These are phyloP conservation scores for Echinops telfairi DNA, from an alignment of 2,113 vertebrate genomes.

Conservation along the genomic window DNA sequence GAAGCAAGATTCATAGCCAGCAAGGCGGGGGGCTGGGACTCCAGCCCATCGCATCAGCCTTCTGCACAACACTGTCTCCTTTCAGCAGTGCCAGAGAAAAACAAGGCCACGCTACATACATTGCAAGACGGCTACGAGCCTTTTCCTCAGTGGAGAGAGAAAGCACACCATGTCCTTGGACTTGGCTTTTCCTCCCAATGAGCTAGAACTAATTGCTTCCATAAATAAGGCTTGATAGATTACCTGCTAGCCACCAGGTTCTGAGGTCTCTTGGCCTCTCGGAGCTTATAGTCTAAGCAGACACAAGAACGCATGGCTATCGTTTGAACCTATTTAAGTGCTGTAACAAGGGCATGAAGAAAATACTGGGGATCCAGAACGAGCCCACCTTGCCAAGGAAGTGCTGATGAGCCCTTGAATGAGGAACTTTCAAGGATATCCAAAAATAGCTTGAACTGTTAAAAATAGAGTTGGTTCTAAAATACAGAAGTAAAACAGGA, in stretches of 20 bases:
- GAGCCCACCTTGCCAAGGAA: background rate
- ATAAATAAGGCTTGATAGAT: background rate
- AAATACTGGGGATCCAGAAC: background rate
- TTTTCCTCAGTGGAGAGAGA: conserved; percentile 18
- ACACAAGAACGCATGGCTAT: background rate
- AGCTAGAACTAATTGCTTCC: background rate
- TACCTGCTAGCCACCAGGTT: background rate
- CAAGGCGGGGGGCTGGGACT: background rate
- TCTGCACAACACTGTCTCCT: background rate
- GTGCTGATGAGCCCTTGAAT: background rate
- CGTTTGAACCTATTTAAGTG: background rate
- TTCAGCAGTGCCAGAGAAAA: conserved; percentile 23
- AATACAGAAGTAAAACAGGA: conserved; percentile 40
- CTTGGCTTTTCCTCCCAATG: background rate
- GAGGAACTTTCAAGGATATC: background rate
- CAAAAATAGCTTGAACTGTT: conserved; percentile 35
- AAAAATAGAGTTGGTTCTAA: conserved; percentile 2
- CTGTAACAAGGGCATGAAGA: background rate
- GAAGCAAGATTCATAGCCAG: background rate
- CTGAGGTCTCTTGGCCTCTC: background rate
- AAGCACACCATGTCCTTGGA: background rate
- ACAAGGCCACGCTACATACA: background rate
- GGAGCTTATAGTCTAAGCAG: background rate
- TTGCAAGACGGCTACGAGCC: background rate
- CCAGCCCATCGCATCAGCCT: background rate